Percentiles rank a stretch among this genome's conserved stretches.
Conservation (phyloP, 1,140 invertebrate species). For the Zophobas morio region DNA sequence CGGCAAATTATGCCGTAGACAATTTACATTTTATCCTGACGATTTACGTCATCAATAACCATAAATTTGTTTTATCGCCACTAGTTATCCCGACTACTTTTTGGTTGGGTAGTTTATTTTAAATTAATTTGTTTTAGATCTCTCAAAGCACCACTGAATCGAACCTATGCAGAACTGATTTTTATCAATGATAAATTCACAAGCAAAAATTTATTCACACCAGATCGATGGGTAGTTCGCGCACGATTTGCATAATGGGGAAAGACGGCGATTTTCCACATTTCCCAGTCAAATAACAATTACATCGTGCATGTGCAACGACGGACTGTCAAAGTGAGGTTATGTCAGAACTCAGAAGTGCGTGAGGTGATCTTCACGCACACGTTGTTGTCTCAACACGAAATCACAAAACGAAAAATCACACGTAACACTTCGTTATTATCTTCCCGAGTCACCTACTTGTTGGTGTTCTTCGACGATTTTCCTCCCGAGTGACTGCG, state of each 20-base stretch:
- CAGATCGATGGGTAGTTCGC: neutral
- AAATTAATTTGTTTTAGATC: constrained; percentile 43
- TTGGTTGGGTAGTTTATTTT: constrained; percentile 41
- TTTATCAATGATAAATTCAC: constrained; percentile 41
- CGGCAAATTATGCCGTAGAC: constrained; percentile 44
- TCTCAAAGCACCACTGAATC: constrained; percentile 39
- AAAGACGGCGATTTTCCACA: too few relatives aligned
- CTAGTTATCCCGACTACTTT: constrained; percentile 41
- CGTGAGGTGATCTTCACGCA: too few relatives aligned
- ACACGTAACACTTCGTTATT: too few relatives aligned
- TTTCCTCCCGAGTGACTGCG: neutral
- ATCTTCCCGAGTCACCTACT: too few relatives aligned
- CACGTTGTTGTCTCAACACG: neutral
- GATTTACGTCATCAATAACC: constrained; percentile 50
- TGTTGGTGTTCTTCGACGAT: neutral
- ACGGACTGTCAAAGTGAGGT: too few relatives aligned
- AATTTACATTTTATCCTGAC: constrained; percentile 55
- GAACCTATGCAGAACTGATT: constrained; percentile 38
- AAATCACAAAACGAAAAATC: neutral
- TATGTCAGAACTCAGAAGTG: too few relatives aligned
- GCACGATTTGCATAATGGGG: too few relatives aligned
- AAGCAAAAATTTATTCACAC: constrained; percentile 35
- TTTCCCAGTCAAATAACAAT: too few relatives aligned
- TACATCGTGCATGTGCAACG: too few relatives aligned
- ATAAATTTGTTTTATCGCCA: constrained; percentile 51